Base-by-base conservation (phyloP, 2,888 invertebrate species). In the Euplexia lucipara region DNA sequence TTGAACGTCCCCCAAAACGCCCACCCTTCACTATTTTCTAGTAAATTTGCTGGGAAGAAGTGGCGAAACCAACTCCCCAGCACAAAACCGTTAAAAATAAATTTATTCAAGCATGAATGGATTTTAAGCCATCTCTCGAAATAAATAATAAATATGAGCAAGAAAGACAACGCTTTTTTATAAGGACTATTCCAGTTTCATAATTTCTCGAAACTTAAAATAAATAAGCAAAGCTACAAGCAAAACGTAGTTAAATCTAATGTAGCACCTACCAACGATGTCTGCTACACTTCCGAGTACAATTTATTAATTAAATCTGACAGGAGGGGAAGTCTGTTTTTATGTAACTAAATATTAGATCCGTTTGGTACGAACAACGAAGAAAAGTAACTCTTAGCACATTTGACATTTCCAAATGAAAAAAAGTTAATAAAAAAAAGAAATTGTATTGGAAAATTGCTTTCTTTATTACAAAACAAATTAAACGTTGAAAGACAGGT, bases 301-400 rank as follows among this genome's bases (percentile, higher is more conserved):
- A 66, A 69, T 69, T 80, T 62, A 52, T 72, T 77, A 77, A 80
- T 77, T 77, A 77, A 69, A 58, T 69, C 56, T 34, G 72, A 66
- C 57, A 53, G 44, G 20, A 49, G 39, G 56, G 57, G 37, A 22
- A 47, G 22, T 44, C 12, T 41, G 39, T 70, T 75, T 56, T 12
- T 42, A 30, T 56, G 26, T 26, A 26, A 26, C 48, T 35, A 12
- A 70, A 75, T 48, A 75, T 34, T 34, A 69, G n/a, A 42, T 32
- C 51, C 32, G 52, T 70, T 47, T 48, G 3, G 12, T 18, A 62
- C 3, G 12, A 18, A 9, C 4, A 32, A 20, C 26, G 39, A 71
- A 48, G 63, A 48, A 35, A 32, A 65, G 48, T 10, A 61, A 37
- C 41, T 58, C 45, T 2, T 18, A 18, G 14, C 34, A 16, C 18